These are phyloP conservation scores for Crypturellus undulatus DNA, from an alignment of 2,113 vertebrate species.

Conservation along the genomic window DNA sequence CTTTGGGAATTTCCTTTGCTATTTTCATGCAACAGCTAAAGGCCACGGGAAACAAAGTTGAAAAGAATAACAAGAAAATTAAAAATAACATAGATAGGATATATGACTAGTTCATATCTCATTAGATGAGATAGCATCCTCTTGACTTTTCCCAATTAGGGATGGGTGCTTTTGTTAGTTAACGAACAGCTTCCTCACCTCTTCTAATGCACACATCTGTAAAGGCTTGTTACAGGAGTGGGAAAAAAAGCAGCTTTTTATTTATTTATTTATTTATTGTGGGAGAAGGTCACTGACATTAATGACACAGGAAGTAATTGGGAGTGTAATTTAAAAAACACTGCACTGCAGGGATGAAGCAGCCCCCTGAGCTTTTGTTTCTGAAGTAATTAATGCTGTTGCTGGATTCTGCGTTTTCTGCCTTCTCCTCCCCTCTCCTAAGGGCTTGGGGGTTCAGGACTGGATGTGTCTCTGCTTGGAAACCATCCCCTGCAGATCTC, in stretches of 20 bases:
- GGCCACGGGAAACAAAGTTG: constrained; percentile 77
- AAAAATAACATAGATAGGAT: background rate
- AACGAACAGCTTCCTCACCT: background rate
- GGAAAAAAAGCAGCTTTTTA: background rate
- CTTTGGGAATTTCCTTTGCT: constrained; percentile 65
- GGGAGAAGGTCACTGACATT: background rate
- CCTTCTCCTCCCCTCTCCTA: too few species aligned
- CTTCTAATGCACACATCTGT: background rate
- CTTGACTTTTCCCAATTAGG: background rate
- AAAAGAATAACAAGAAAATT: constrained; percentile 28
- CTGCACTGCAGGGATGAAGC: background rate
- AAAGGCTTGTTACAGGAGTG: background rate
- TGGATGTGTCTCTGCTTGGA: background rate
- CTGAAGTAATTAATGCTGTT: background rate
- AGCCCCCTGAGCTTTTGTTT: background rate
- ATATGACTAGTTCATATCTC: background rate
- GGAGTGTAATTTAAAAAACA: background rate
- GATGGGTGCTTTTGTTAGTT: background rate
- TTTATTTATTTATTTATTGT: background rate
- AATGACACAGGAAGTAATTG: background rate
- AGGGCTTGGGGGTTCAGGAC: background rate
- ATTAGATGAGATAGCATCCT: background rate
- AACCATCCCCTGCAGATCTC: background rate
- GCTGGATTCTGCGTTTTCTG: too few species aligned
- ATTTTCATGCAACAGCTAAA: constrained; percentile 75